Evolutionary conservation across 2,113 vertebrate genomes (phyloP), one percentile per base, ranked within the genome.

Genomic region (Hymenochirus boettgeri): DNA sequence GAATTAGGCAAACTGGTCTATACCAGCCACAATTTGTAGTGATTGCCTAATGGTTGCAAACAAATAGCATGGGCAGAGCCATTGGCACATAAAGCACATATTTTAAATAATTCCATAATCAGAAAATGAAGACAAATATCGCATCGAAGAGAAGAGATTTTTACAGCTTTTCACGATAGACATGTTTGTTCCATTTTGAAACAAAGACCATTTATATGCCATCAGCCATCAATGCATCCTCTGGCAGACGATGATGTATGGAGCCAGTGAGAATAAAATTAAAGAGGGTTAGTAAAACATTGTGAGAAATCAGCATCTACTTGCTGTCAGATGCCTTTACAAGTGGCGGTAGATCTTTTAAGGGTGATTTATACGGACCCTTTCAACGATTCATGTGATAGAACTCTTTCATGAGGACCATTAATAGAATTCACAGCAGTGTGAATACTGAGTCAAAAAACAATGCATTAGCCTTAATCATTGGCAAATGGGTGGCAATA

Each of bases 271-370:
- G 17, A 42, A 42, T n/a, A 15, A n/a, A 18, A 13, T 3, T 7
- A 15, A 17, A 5, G 15, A 11, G 2, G 5, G 3, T 42, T 17
- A 42, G 5, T 42, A n/a, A 42, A 42, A n/a, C 39, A 42, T 42
- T 42, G 15, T 42, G 15, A 42, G 13, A 55, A 29, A 27, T 27
- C 26, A 29, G 27, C 26, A 55, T 55, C 27, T 18, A 55, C 31
- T 55, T 29, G 22, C 13, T 55, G 52, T 19, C 52, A 55, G 52
- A 35, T 35, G 33, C 33, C 33, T 35, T 35, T 35, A 11, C 33
- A 35, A 8, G 33, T 12, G n/a, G 4, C 33, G 15, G 15, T 35
- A 13, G 33, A 29, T 55, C 52, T 6, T 15, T 15, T 13, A 42
- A 5, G 15, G 39, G n/a, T 42, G 39, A 42, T 42, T 42, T 42